Evolutionary conservation across 2,113 vertebrate genomes (phyloP).

Genomic region (Antechinus flavipes): DNA sequence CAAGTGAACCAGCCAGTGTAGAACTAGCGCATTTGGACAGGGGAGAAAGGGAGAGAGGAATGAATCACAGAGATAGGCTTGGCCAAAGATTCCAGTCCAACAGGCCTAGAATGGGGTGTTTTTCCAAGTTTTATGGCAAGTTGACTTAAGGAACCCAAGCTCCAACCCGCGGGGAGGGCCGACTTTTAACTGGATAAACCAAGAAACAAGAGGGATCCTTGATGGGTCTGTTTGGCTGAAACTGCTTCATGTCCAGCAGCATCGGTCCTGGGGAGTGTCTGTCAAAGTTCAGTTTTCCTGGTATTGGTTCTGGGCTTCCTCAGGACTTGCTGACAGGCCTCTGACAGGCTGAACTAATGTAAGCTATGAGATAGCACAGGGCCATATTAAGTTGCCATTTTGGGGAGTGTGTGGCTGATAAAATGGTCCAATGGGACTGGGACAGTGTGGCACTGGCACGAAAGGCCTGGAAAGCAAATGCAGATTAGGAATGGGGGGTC

Average conservation of each 20-base stretch:
- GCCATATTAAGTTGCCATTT: conserved; percentile 65
- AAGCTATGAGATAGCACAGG: conserved; percentile 52
- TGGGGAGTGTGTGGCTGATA: conserved; percentile 53
- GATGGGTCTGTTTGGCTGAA: conserved; percentile 50
- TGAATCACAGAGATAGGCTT: conserved; percentile 68
- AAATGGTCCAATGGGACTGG: conserved; percentile 37
- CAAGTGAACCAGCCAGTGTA: conserved; percentile 61
- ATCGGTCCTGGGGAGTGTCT: conserved; percentile 33
- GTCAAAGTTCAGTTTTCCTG: conserved; percentile 60
- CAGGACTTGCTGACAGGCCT: conserved; percentile 67
- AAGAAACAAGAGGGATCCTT: conserved; percentile 57
- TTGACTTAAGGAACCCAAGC: conserved; percentile 44
- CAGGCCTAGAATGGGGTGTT: conserved; percentile 41
- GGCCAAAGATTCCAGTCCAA: conserved; percentile 33
- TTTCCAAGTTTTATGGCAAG: conserved; percentile 28
- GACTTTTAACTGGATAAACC: conserved; percentile 57
- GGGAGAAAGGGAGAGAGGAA: conserved; percentile 42
- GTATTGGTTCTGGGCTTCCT: conserved; percentile 67
- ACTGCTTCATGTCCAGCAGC: background rate
- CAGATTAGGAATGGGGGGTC: background rate
- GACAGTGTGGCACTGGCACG: conserved; percentile 45
- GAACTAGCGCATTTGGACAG: conserved; percentile 63
- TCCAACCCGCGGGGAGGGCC: conserved; percentile 6
- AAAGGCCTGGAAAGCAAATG: conserved; percentile 57
- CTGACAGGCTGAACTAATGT: conserved; percentile 67